These are phyloP conservation scores for Pteruthius melanotis DNA, from an alignment of 2,113 vertebrate genomes.

Conservation along the genomic window DNA sequence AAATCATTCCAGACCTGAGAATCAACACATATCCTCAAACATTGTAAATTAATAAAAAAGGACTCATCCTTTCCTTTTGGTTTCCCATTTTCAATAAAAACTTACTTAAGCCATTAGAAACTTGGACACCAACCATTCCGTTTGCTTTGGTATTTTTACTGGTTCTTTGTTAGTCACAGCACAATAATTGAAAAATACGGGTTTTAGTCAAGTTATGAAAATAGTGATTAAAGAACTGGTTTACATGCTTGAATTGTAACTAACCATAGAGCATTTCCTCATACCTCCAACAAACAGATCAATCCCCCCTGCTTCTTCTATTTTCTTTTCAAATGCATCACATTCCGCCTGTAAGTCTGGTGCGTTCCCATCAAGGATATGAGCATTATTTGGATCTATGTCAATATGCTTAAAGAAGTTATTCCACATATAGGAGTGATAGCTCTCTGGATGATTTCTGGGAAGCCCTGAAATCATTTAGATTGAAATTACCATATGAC, in stretches of 20 bases:
- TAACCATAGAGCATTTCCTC: background rate
- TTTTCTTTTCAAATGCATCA: constrained; percentile 82
- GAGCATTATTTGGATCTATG: constrained; percentile 81
- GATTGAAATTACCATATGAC: background rate
- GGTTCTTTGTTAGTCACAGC: background rate
- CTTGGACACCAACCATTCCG: constrained; percentile 1
- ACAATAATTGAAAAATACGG: background rate
- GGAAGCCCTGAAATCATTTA: constrained; percentile 74
- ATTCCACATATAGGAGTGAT: constrained; percentile 87
- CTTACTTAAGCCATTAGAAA: background rate
- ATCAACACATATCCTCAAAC: constrained; percentile 22
- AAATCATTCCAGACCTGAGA: constrained; percentile 4
- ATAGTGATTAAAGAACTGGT: background rate
- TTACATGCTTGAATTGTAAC: background rate
- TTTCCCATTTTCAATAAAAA: background rate
- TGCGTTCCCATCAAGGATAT: constrained; percentile 83
- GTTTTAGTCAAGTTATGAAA: background rate
- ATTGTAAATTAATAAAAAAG: background rate
- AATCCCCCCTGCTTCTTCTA: constrained; percentile 81
- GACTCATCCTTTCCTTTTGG: background rate
- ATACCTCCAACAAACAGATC: constrained; percentile 84
- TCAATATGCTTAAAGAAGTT: constrained; percentile 85
- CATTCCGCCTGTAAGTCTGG: constrained; percentile 79
- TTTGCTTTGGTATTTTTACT: background rate
- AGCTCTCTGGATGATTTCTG: constrained; percentile 82